Evolutionary conservation across 2,888 invertebrate species (phyloP), one percentile per base, ranked within the genome.

Genomic region (Tetrapedia diversipes): DNA sequence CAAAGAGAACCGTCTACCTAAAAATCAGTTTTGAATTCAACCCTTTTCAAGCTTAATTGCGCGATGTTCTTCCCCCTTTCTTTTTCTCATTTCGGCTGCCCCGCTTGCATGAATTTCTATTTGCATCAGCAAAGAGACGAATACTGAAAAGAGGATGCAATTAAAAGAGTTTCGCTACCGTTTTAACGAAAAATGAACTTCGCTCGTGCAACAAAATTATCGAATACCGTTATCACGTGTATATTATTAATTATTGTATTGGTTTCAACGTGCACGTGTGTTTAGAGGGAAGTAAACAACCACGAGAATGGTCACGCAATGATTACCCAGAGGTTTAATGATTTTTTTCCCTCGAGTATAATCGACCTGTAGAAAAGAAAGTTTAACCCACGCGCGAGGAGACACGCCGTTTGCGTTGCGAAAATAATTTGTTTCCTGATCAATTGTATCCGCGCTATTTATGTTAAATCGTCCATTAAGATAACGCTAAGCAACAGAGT

Each of bases 221-320:
- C 10, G 6, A 43, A 22, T 22, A 29, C 4, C 10, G 16, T n/a
- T 6, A 2, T 4, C 14, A 10, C 4, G 29, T 53, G n/a, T 14
- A 22, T 34, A n/a, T 65, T 7, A 34, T 43, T 51, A 61, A 39
- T 19, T 19, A 27, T 4, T n/a, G 1, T n/a, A n/a, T n/a, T n/a
- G 8, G 32, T n/a, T 7, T 7, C 11, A 29, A 43, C 34, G 45
- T 10, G 39, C 19, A 11, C 0, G 22, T 32, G 41, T 14, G 39
- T 11, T 11, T 10, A n/a, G 22, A 2, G 43, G 16, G 37, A 64
- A 54, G 19, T 34, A 54, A 61, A 64, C 6, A 11, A 16, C 4
- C 56, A 22, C 7, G 22, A 24, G 22, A 39, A 14, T n/a, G 45
- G 66, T 71, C 77, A 77, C 77, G 74, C 71, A 34, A 77, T 56